Evolutionary conservation across 1,140 invertebrate species (phyloP).

Genomic region (Panulirus ornatus): DNA sequence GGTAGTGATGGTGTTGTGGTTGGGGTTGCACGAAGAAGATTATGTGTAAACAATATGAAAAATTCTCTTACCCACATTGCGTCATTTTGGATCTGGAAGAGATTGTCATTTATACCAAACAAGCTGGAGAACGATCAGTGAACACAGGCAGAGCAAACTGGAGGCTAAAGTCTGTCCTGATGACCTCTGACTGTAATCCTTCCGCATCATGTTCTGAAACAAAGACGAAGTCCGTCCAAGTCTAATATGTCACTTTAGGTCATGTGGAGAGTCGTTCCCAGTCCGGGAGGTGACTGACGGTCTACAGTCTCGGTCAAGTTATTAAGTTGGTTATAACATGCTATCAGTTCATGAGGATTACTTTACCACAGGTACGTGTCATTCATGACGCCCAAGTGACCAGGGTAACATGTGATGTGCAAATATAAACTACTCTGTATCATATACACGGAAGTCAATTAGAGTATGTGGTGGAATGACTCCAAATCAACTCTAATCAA

Average conservation of each 20-base stretch:
- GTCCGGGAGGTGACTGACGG: neutral
- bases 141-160: slow-evolving; percentile 59
- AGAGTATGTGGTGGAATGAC: neutral
- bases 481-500: neutral
- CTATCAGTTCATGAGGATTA: neutral
- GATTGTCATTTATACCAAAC: slow-evolving; percentile 71
- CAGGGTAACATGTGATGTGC: neutral
- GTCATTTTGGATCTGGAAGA: slow-evolving; percentile 61
- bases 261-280: slow-evolving; percentile 3
- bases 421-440: neutral
- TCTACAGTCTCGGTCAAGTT: slow-evolving; percentile 13
- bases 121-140: slow-evolving; percentile 70
- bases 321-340: slow-evolving; percentile 25
- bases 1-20: neutral
- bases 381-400: neutral
- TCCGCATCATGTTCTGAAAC: slow-evolving; percentile 58
- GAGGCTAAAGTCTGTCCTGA: slow-evolving; percentile 45
- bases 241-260: slow-evolving; percentile 28
- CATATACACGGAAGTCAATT: neutral
- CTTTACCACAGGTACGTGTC: neutral
- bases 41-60: slow-evolving; percentile 24
- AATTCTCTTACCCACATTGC: slow-evolving; percentile 55
- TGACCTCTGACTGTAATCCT: slow-evolving; percentile 21
- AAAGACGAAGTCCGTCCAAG: slow-evolving; percentile 68
- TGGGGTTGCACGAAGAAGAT: neutral